These are phyloP conservation scores for Simalia tracyae DNA, from an alignment of 2,797 vertebrate genomes.

Conservation along the genomic window DNA sequence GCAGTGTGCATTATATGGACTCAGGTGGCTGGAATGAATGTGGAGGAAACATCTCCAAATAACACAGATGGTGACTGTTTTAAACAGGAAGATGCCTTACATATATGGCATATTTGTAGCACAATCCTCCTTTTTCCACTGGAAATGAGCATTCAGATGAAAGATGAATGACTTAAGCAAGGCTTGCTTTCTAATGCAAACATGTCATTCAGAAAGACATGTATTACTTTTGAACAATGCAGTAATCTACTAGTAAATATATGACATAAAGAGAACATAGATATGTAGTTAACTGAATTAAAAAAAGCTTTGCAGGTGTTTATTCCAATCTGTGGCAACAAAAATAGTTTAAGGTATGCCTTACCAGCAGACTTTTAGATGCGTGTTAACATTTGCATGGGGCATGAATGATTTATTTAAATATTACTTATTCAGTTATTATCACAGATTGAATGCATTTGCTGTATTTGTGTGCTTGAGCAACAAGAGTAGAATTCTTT, in stretches of 20 bases:
- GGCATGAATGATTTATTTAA: neutral
- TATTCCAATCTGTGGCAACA: neutral
- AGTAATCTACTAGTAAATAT: neutral
- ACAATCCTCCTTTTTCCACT: constrained; percentile 15
- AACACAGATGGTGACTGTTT: neutral
- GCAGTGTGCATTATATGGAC: constrained; percentile 34
- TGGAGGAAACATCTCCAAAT: neutral
- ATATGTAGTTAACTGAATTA: neutral
- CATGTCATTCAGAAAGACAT: neutral
- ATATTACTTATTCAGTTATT: neutral
- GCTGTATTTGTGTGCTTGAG: neutral
- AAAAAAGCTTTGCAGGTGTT: neutral
- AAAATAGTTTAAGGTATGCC: neutral
- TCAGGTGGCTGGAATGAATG: neutral
- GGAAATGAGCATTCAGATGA: constrained; percentile 33
- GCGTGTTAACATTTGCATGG: neutral
- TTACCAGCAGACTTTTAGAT: neutral
- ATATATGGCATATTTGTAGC: neutral
- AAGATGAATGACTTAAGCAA: constrained; percentile 31
- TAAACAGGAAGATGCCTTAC: constrained; percentile 31
- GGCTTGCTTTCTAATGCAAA: neutral
- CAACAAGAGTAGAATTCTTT: neutral
- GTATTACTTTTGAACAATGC: neutral
- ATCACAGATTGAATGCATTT: neutral
- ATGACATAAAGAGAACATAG: neutral